Evolutionary conservation across 2,113 vertebrate genomes (phyloP), one percentile per base, ranked within the genome.

Genomic region (Mus pahari): DNA sequence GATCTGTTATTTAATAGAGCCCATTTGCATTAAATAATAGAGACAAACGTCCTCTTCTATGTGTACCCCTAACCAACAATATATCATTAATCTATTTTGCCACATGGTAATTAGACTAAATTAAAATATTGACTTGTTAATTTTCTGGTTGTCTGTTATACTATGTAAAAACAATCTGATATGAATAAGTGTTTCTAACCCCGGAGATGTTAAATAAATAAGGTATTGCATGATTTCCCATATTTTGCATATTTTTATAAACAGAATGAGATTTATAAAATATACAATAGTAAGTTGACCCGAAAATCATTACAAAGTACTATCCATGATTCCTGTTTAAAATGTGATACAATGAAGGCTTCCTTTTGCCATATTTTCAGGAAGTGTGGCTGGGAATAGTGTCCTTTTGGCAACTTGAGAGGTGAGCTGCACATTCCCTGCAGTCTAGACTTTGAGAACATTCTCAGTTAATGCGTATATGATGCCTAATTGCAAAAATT

Each of bases 161-260:
- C 64, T 84, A 89, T 22, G 2, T 83, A 87, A 90, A 66, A 48
- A 28, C 20, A 77, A 64, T 28, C 39, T 84, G 39, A 16, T 55
- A 36, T 53, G 10, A 91, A 77, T 68, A 62, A 83, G 36, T 68
- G 6, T 48, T 53, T 95, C 26, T 94, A 79, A 62, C 66, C 66
- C 60, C 5, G 71, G 89, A 70, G 3, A 4, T 8, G 3, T 53
- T 66, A 28, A 87, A 88, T 4, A 53, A 86, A 42, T 78, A 33
- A 36, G 4, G 14, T 36, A 83, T 16, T 39, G 11, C 3, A 53
- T 73, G 13, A 12, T 62, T 36, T 55, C 58, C 36, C n/a, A 24
- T 33, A 78, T 77, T 58, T 94, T 79, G 42, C 45, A 42, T 90
- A 42, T 77, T 50, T 33, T n/a, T 20, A 22, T 53, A 87, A 42